phyloP scores from a whole-genome alignment of 2,888 invertebrate species.

The Atrina japonica region DNA sequence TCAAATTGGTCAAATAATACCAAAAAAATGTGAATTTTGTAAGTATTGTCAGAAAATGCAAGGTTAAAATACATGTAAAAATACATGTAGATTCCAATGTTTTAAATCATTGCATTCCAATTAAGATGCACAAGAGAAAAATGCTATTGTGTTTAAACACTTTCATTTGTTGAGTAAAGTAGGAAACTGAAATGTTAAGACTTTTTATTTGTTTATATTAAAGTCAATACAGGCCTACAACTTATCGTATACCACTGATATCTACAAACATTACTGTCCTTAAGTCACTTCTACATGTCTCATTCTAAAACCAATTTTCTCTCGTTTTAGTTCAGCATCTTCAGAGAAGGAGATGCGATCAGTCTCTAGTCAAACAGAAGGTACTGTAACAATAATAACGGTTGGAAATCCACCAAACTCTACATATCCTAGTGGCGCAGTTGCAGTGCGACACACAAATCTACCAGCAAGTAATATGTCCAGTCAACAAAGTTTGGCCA shows the following conservation, averaged over 20 bases:
- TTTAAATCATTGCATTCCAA: too few species aligned
- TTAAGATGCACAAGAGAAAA: too few species aligned
- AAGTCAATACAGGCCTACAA: too few species aligned
- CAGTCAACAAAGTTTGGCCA: slow-evolving; percentile 70
- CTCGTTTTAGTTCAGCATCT: neutral
- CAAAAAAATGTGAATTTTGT: too few species aligned
- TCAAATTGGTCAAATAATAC: too few species aligned
- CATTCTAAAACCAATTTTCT: neutral
- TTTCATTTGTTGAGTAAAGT: too few species aligned
- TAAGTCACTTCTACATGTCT: neutral
- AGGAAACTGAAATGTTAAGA: too few species aligned
- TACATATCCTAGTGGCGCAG: slow-evolving; percentile 67
- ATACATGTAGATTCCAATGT: too few species aligned
- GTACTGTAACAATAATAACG: slow-evolving; percentile 77
- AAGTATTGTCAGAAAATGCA: too few species aligned
- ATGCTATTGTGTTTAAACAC: too few species aligned
- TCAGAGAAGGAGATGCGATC: slow-evolving; percentile 67
- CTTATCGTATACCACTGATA: neutral
- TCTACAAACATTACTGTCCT: neutral
- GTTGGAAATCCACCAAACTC: slow-evolving; percentile 74
- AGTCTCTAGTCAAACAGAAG: slow-evolving; percentile 78
- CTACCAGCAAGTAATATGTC: slow-evolving; percentile 59
- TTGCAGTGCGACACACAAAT: slow-evolving; percentile 63
- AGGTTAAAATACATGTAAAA: too few species aligned
- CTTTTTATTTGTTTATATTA: too few species aligned